Base-by-base conservation (phyloP, 1,140 invertebrate genomes). In the Drosophila obscura region DNA sequence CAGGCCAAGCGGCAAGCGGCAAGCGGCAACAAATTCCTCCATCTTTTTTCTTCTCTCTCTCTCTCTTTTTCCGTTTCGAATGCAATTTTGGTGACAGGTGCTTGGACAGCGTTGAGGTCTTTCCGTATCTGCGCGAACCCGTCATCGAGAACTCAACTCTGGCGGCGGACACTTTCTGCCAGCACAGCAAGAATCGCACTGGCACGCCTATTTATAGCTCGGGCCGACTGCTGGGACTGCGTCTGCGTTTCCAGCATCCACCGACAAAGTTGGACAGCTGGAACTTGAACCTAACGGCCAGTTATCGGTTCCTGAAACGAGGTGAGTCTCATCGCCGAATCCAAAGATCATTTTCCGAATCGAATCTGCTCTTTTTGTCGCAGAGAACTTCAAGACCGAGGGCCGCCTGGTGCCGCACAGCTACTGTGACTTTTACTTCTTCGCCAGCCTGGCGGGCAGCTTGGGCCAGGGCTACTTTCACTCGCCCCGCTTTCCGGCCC, bases 361-460 rank as follows among this genome's bases (percentile, higher is more conserved):
- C 22, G 4, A 24, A 24, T 24, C 22, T 24, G 22, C 8, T 11
- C 2, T 44, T 15, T 41, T 49, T 41, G 31, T 0, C 0, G n/a
- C 4, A 92, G 91, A 89, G 5, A 52, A 73, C 43, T 92, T 92
- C 15, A 71, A 64, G 16, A 92, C 88, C 3, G 87, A 91, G 19
- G 91, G 91, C 0, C 90, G 91, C 4, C 51, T 92, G 28, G 78
- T 92, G 68, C 73, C 85, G 24, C 80, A 84, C 24, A 90, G 83
- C 55, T 92, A 76, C 51, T 92, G 91, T n/a, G 91, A 92, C 45
- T 92, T 90, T 26, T 90, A 92, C 51, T 92, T 92, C 57, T 91
- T 92, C 43, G 89, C 89, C 60, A 90, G 80, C 59, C 49, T 87
- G 19, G 61, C 46, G 45, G 80, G 71, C 8, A 77, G 73, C 19